Evolutionary conservation across 2,113 vertebrate species (phyloP).

Genomic region (Eubucco bourcierii): DNA sequence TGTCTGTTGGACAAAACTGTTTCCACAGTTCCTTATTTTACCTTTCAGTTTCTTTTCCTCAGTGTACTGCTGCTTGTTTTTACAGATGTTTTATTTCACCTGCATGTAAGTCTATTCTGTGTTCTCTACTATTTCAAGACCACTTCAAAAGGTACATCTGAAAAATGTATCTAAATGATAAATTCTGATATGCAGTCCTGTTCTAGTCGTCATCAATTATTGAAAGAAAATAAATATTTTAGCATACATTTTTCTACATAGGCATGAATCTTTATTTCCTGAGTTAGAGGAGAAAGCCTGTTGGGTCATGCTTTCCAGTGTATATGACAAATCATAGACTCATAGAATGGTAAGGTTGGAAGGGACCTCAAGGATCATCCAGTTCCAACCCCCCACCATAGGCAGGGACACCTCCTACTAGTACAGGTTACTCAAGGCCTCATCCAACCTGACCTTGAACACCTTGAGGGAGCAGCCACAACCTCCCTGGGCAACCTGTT

Average conservation of each 20-base stretch:
- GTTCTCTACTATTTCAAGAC: not conserved
- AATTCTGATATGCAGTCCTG: not conserved
- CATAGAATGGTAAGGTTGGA: too few relatives aligned
- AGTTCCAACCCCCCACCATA: too few relatives aligned
- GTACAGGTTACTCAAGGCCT: too few relatives aligned
- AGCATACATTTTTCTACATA: not conserved
- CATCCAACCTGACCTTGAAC: too few relatives aligned
- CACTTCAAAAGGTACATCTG: not conserved
- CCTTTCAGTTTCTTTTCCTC: not conserved
- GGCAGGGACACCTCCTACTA: too few relatives aligned
- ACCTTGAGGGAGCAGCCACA: too few relatives aligned
- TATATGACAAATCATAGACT: not conserved
- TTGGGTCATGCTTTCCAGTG: not conserved
- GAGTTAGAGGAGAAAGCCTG: not conserved
- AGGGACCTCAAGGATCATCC: too few relatives aligned
- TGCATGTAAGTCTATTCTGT: not conserved
- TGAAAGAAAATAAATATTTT: constrained; percentile 17
- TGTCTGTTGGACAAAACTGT: not conserved
- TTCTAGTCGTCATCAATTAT: not conserved
- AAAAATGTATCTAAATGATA: not conserved
- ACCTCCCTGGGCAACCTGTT: too few relatives aligned
- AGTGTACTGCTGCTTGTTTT: not conserved
- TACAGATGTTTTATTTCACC: not conserved
- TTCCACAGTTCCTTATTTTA: not conserved
- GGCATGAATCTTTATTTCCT: not conserved